Conservation (phyloP, 2,113 vertebrate genomes). For the Otis tarda region DNA sequence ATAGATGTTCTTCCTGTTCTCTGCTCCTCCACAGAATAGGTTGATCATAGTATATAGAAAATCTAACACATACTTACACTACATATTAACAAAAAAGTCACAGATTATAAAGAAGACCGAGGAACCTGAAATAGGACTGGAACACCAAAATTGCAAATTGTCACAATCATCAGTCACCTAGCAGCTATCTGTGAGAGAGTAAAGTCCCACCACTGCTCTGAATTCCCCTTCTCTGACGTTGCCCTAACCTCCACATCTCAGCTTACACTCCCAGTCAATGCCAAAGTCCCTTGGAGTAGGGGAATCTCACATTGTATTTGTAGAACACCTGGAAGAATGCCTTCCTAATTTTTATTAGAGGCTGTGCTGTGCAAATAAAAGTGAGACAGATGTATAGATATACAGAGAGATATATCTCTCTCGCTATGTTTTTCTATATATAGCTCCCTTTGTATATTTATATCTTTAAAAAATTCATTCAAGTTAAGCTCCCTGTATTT, state of each 20-base stretch:
- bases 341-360: neutral
- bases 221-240: neutral
- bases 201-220: neutral
- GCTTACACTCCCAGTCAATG: too few relatives aligned
- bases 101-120: fast-evolving
- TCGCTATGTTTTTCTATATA: neutral
- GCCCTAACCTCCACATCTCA: neutral
- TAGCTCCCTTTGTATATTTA: neutral
- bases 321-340: neutral
- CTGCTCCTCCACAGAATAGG: neutral
- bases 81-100: neutral
- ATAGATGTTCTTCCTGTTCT: neutral
- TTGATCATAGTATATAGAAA: neutral
- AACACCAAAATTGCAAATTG: neutral
- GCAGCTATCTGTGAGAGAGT: neutral
- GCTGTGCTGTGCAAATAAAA: neutral
- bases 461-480: neutral
- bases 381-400: neutral
- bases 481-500: neutral
- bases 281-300: neutral
- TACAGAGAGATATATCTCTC: neutral
- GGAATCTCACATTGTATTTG: neutral
- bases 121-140: neutral
- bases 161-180: neutral
- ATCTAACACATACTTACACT: neutral